phyloP scores from a whole-genome alignment of 2,888 invertebrate genomes.

The Eupithecia vulgata region DNA sequence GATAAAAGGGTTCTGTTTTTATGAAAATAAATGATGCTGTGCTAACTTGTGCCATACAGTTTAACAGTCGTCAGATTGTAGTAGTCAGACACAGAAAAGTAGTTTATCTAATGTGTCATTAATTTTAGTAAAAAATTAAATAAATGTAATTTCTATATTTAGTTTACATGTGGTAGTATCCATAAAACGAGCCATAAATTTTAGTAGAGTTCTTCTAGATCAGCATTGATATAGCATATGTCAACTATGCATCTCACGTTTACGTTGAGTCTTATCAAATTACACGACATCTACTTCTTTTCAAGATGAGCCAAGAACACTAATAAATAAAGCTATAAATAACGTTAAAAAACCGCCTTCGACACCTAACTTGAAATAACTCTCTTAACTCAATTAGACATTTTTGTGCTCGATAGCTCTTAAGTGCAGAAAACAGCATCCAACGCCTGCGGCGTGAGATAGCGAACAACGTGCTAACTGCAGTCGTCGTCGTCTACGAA shows the following conservation, averaged over 20 bases:
- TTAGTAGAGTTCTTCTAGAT: neutral
- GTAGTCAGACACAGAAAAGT: neutral
- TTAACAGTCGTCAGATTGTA: neutral
- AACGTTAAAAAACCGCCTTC: neutral
- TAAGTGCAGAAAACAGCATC: conserved; percentile 12
- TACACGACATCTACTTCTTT: neutral
- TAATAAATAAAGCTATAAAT: neutral
- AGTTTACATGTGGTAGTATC: neutral
- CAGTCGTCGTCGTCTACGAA: conserved; percentile 54
- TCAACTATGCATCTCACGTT: no score
- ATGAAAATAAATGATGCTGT: neutral
- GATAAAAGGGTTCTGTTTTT: neutral
- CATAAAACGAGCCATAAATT: neutral
- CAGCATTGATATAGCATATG: no score
- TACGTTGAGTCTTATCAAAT: neutral
- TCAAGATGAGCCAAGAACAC: neutral
- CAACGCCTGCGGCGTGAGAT: conserved; percentile 59
- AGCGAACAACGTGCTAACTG: conserved; percentile 57
- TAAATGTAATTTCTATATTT: neutral
- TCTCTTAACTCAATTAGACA: neutral
- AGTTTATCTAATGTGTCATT: neutral
- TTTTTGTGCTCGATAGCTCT: conserved; percentile 11
- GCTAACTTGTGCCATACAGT: neutral
- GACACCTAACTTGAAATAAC: neutral
- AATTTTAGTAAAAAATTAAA: neutral